phyloP scores from a whole-genome alignment of 2,113 vertebrate genomes.

The Cichladusa arquata region DNA sequence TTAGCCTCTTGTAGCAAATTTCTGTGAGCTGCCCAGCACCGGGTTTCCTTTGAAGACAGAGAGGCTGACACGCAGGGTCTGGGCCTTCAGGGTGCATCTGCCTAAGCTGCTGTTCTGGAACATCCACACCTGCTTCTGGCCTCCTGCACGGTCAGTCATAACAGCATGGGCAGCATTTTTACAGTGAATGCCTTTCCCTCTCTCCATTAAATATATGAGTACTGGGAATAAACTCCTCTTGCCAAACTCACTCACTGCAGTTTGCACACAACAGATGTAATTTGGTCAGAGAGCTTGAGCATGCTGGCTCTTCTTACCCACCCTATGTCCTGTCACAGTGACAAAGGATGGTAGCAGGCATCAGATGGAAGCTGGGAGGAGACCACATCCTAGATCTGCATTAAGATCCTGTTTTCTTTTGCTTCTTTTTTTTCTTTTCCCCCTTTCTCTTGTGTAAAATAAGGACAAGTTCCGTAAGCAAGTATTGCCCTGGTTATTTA shows the following conservation, averaged over 20 bases:
- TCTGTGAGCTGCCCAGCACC: not conserved
- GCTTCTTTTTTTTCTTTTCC: not conserved
- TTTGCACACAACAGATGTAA: not conserved
- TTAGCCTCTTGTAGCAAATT: not conserved
- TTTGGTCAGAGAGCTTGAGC: not conserved
- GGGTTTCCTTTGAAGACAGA: not conserved
- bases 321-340: not conserved
- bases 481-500: not conserved
- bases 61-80: not conserved
- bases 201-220: rapidly evolving
- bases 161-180: not conserved
- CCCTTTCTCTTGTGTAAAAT: not conserved
- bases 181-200: not conserved
- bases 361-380: not conserved
- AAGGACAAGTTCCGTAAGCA: not conserved
- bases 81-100: not conserved
- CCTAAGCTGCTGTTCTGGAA: not conserved
- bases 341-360: not conserved
- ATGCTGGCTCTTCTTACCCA: not conserved
- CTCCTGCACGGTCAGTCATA: not conserved
- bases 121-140: not conserved
- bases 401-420: not conserved
- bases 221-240: not conserved
- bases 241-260: rapidly evolving
- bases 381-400: not conserved